phyloP scores from a whole-genome alignment of 2,888 invertebrate species.

The Neoaliturus tenellus region DNA sequence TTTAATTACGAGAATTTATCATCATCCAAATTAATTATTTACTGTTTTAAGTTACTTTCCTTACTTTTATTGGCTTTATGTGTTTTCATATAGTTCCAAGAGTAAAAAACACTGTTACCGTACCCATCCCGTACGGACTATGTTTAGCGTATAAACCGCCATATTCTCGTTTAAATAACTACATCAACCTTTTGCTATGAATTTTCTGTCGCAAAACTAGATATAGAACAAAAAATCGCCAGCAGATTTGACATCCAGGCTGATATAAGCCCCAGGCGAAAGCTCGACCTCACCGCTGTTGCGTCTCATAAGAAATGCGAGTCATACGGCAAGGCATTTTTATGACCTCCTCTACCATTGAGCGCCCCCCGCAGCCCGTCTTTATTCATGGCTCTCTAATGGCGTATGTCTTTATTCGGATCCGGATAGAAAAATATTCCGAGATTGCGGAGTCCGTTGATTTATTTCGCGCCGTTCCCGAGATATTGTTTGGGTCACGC shows the following conservation, averaged over 20 bases:
- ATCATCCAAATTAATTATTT: no score
- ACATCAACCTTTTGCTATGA: no score
- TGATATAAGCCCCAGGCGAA: constrained; percentile 3
- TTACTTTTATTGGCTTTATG: no score
- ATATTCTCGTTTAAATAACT: no score
- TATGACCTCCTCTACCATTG: constrained; percentile 14
- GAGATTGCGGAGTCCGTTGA: constrained; percentile 4
- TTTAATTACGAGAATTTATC: no score
- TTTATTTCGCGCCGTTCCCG: constrained; percentile 6
- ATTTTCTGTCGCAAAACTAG: no score
- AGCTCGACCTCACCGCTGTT: background rate
- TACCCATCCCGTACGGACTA: no score
- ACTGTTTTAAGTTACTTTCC: no score
- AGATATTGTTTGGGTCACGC: constrained; percentile 32
- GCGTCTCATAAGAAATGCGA: constrained; percentile 30
- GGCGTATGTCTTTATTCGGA: constrained; percentile 46
- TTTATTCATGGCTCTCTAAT: constrained; percentile 47
- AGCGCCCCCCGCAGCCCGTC: background rate
- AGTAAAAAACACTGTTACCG: no score
- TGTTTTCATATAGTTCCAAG: no score
- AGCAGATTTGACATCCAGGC: constrained; percentile 1
- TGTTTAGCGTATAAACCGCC: no score
- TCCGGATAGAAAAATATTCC: constrained; percentile 36
- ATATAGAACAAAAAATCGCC: no score
- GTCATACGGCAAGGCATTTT: constrained; percentile 40